Conservation (phyloP, 2,797 vertebrate species). For the Rhynchotus rufescens region DNA sequence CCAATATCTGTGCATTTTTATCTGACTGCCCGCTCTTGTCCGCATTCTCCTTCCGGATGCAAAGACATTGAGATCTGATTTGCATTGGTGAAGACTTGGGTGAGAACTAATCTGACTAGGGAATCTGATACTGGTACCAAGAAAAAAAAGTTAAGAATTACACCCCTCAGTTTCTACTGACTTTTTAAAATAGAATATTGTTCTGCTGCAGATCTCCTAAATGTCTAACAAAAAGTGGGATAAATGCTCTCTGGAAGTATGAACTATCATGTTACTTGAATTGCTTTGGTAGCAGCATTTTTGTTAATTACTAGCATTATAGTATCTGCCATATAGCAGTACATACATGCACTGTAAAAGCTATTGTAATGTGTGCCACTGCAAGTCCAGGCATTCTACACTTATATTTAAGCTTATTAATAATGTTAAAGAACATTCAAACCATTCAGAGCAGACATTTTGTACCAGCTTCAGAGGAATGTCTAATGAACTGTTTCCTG, state of each 20-base stretch:
- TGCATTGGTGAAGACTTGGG: not conserved
- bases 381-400: not conserved
- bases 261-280: not conserved
- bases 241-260: not conserved
- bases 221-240: not conserved
- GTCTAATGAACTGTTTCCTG: conserved; percentile 32
- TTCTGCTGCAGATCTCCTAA: not conserved
- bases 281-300: not conserved
- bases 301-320: not conserved
- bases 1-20: accelerated
- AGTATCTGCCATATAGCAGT: not conserved
- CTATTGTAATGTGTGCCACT: not conserved
- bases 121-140: not conserved
- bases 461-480: conserved; percentile 13
- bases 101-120: not conserved
- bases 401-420: not conserved
- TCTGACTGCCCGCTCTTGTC: not conserved
- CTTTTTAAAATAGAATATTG: not conserved
- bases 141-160: not conserved
- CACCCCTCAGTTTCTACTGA: not conserved
- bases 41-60: not conserved
- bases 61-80: not conserved
- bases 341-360: not conserved
- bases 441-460: not conserved
- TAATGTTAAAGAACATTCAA: not conserved